Base-by-base conservation (phyloP, 2,113 vertebrate species). In the Lepus timidus region DNA sequence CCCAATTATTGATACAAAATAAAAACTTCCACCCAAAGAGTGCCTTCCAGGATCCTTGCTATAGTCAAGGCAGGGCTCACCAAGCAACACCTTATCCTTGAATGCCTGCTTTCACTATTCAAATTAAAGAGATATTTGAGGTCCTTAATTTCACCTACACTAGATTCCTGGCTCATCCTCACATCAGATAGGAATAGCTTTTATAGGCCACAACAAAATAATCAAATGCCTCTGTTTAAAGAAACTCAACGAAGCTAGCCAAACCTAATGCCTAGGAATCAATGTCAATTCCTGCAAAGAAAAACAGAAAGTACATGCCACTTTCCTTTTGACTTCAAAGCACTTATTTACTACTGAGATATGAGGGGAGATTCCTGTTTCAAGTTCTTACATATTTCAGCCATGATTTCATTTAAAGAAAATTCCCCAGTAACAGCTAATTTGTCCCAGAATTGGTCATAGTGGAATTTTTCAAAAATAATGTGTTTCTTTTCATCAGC, bases 381-480 rank as follows among this genome's bases (percentile, higher is more conserved):
- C 44, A 78, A 27, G 62, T 79, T 55, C 44, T 89, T 76, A 17
- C 22, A 67, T n/a, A 29, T 64, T 84, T 89, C 10, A 64, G n/a
- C 52, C 1, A 52, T 67, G 52, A 85, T 91, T 88, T 74, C 58
- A 75, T 22, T 96, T 27, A 49, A 82, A 73, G 23, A 93, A 88
- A 91, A 86, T 65, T 51, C 11, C 67, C 58, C 58, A 22, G 1
- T 8, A 6, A 51, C n/a, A 82, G 16, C 4, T 52, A 71, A 33
- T 49, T 76, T 80, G 20, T 12, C 55, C 82, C 71, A 13, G 52
- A 73, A 64, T 73, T 51, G 17, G 78, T 33, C 90, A 80, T 33
- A 65, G 52, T 64, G 33, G 44, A 58, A 17, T 61, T 85, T 81
- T 80, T 0, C 1, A 73, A 44, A 89, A 95, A 81, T 16, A n/a